Percentiles rank a stretch among this genome's conserved stretches.
Evolutionary conservation across 2,113 vertebrate genomes (phyloP).

Genomic region (Pteropus alecto): DNA sequence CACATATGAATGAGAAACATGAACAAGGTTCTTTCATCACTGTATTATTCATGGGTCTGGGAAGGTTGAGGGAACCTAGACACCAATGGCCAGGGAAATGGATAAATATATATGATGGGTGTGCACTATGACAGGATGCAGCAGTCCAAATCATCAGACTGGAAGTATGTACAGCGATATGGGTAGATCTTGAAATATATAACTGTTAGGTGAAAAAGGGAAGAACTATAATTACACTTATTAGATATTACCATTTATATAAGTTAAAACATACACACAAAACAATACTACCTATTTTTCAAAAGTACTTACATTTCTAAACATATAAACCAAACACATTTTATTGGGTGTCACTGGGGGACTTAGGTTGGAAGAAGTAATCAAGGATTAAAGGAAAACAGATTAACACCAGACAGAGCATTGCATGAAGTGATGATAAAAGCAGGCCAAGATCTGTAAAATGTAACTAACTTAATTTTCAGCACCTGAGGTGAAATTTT

Average conservation of each 20-base stretch:
- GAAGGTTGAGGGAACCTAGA: neutral
- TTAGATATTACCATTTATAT: neutral
- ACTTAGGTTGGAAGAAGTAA: neutral
- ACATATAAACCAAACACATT: neutral
- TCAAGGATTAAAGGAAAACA: neutral
- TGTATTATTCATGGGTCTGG: neutral
- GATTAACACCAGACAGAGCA: neutral
- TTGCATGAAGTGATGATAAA: neutral
- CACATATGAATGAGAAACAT: neutral
- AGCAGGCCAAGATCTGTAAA: no score
- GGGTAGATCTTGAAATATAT: neutral
- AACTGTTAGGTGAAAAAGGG: neutral
- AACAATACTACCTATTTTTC: neutral
- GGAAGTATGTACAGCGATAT: neutral
- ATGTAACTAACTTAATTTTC: neutral
- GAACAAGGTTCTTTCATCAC: neutral
- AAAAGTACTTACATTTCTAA: neutral
- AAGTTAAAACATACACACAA: neutral
- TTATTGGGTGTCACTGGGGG: neutral
- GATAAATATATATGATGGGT: fast-evolving
- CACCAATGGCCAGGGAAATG: neutral
- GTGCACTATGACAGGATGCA: neutral
- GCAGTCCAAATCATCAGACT: neutral
- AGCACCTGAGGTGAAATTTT: neutral
- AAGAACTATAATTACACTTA: neutral